Percentiles rank a stretch among this genome's conserved stretches.
Conservation (phyloP, 2,113 vertebrate genomes). For the Synodontis membranacea region DNA sequence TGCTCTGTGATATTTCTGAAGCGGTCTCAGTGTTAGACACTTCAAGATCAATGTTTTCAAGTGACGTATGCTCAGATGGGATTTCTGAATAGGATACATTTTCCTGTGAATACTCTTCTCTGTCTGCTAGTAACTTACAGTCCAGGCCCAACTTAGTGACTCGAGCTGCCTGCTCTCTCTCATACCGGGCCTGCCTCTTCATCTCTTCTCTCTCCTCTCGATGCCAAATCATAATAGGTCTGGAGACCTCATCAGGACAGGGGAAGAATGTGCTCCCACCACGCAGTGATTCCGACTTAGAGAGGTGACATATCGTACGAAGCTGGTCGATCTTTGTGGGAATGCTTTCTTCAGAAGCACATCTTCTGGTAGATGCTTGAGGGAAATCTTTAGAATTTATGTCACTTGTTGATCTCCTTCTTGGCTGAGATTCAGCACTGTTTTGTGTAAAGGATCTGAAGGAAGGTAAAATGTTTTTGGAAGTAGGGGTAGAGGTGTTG, state of each 20-base stretch:
- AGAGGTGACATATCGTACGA: background rate
- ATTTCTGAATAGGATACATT: background rate
- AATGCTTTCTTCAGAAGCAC: background rate
- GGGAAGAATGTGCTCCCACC: background rate
- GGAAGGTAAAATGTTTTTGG: background rate
- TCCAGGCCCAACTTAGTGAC: background rate
- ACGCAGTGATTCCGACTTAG: background rate
- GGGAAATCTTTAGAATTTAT: background rate
- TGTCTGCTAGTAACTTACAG: background rate
- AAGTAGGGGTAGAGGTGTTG: background rate
- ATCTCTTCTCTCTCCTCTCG: background rate
- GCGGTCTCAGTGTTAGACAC: background rate
- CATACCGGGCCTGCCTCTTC: background rate
- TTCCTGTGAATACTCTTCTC: background rate
- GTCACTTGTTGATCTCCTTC: background rate
- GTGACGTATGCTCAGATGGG: background rate
- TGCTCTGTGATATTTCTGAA: background rate
- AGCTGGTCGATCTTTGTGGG: background rate
- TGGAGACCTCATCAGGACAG: background rate
- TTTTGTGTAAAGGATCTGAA: background rate
- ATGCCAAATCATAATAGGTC: background rate
- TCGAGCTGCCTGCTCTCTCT: background rate
- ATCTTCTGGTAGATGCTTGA: background rate
- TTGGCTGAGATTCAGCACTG: background rate
- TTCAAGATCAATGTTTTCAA: background rate